Conservation (phyloP, 2,888 invertebrate species). For the Crocallis elinguaria region DNA sequence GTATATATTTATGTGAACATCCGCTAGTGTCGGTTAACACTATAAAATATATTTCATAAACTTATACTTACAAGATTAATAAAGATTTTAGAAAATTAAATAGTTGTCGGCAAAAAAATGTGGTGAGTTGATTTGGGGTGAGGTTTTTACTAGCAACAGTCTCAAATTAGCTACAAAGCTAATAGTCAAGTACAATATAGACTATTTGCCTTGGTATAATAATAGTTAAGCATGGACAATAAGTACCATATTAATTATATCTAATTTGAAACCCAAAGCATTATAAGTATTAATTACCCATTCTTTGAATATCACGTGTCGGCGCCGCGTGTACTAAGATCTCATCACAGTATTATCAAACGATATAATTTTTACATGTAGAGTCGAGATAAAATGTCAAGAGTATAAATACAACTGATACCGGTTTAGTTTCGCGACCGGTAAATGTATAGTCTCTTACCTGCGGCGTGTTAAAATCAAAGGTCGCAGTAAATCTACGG, state of each 20-base stretch:
- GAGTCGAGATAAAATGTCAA: constrained; percentile 51
- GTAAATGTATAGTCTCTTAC: constrained; percentile 18
- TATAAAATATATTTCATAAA: too few relatives aligned
- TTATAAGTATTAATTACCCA: constrained; percentile 5
- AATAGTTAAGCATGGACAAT: background rate
- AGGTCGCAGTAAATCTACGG: constrained; percentile 18
- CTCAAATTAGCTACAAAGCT: too few relatives aligned
- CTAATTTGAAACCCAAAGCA: background rate
- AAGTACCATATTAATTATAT: background rate
- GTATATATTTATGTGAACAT: too few relatives aligned
- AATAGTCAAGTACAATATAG: too few relatives aligned
- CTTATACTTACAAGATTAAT: too few relatives aligned
- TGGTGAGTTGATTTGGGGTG: too few relatives aligned
- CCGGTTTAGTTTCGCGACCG: constrained; percentile 19
- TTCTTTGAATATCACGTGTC: constrained; percentile 24
- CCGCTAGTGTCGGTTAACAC: too few relatives aligned
- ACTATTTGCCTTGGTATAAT: too few relatives aligned
- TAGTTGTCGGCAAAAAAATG: too few relatives aligned
- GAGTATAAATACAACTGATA: constrained; percentile 47
- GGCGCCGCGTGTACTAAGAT: constrained; percentile 12
- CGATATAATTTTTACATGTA: constrained; percentile 46
- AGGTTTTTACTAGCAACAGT: too few relatives aligned
- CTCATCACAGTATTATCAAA: constrained; percentile 22
- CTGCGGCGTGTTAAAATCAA: constrained; percentile 20
- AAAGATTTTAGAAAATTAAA: too few relatives aligned